These are phyloP conservation scores for Sebastolobus altivelis DNA, from an alignment of 2,797 vertebrate genomes.

Conservation along the genomic window DNA sequence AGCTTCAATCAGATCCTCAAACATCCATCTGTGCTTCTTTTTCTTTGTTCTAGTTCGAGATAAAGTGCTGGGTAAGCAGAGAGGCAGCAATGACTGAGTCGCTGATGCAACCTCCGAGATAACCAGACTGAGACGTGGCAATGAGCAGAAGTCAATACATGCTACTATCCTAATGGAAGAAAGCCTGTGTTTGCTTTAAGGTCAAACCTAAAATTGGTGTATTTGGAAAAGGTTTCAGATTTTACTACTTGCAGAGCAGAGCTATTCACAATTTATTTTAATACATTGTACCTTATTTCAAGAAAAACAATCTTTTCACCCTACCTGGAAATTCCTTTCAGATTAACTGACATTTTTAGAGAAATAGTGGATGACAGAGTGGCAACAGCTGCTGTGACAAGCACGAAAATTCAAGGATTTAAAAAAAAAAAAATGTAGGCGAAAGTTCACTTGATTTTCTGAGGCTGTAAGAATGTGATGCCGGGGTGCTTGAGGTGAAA, in stretches of 20 bases:
- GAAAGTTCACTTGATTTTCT: constrained; percentile 43
- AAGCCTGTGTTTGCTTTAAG: background rate
- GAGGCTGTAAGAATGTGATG: constrained; percentile 39
- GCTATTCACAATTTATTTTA: background rate
- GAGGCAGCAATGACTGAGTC: background rate
- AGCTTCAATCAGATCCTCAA: constrained; percentile 19
- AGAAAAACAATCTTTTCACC: background rate
- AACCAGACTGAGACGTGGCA: constrained; percentile 39
- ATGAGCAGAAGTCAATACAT: constrained; percentile 22
- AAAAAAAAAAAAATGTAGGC: constrained; percentile 9
- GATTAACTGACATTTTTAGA: background rate
- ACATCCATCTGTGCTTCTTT: background rate
- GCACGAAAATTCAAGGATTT: background rate
- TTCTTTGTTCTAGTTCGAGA: constrained; percentile 14
- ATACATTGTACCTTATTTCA: background rate
- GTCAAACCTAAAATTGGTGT: background rate
- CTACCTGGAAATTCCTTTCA: background rate
- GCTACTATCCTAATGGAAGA: background rate
- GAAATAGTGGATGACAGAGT: background rate
- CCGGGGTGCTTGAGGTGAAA: constrained; percentile 26
- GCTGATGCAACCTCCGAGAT: constrained; percentile 21
- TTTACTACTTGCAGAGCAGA: too few species aligned
- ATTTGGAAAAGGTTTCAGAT: too few species aligned
- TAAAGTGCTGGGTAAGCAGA: constrained; percentile 44
- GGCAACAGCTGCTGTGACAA: constrained; percentile 1